Evolutionary conservation across 2,113 vertebrate species (phyloP).

Genomic region (Mesitornis unicolor): DNA sequence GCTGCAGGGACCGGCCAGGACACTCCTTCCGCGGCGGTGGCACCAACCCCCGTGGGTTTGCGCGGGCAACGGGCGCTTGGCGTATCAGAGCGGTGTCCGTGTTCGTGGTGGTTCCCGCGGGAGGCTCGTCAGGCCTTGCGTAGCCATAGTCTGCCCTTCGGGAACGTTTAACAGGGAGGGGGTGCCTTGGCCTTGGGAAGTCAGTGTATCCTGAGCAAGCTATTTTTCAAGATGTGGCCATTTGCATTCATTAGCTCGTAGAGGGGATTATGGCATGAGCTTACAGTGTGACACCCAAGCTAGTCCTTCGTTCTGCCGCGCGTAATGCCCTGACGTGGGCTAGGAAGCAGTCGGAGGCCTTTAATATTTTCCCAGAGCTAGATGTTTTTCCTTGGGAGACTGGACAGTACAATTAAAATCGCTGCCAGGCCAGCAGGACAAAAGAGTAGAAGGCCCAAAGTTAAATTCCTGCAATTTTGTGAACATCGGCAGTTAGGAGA

Average conservation of each 20-base stretch:
- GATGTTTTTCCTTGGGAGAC: background rate
- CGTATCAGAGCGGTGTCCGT: background rate
- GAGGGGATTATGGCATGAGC: background rate
- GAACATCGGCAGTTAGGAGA: background rate
- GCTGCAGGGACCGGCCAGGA: too few relatives aligned
- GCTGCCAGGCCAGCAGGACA: rapidly evolving
- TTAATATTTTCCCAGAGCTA: rapidly evolving
- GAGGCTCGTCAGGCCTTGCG: too few relatives aligned
- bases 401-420: background rate
- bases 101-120: background rate
- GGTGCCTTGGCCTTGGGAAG: background rate
- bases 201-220: background rate
- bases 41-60: too few relatives aligned
- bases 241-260: background rate
- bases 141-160: rapidly evolving
- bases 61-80: background rate
- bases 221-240: rapidly evolving
- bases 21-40: too few relatives aligned
- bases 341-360: background rate
- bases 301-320: background rate
- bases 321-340: background rate
- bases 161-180: too few relatives aligned
- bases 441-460: background rate
- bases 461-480: background rate
- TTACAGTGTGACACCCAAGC: background rate